Conservation (phyloP, 2,113 vertebrate genomes). For the Nyctibius bracteatus region DNA sequence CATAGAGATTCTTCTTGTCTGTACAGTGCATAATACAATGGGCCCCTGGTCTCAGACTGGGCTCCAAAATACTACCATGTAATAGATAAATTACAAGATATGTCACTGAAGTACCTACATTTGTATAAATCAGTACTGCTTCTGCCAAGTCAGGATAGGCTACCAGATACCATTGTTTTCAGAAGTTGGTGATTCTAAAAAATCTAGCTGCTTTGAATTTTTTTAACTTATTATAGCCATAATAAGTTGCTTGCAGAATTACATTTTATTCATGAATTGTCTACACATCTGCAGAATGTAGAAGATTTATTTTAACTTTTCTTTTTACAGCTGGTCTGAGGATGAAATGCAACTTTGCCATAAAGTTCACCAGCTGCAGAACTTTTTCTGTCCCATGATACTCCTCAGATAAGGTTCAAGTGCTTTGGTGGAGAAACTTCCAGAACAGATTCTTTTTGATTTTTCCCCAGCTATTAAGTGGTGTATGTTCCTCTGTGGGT, state of each 20-base stretch:
- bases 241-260: not conserved
- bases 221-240: not conserved
- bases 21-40: not conserved
- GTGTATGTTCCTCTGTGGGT: not conserved
- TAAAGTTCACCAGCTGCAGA: slow-evolving; percentile 13
- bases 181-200: not conserved
- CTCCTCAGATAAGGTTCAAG: not conserved
- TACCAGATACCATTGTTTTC: accelerated
- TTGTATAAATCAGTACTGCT: not conserved
- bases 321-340: slow-evolving; percentile 16
- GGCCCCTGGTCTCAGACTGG: not conserved
- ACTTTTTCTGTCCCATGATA: not conserved
- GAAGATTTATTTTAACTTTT: not conserved
- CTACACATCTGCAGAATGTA: not conserved
- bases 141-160: not conserved
- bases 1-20: not conserved
- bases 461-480: not conserved
- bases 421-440: not conserved
- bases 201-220: not conserved
- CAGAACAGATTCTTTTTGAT: not conserved
- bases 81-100: not conserved
- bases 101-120: not conserved
- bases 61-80: not conserved
- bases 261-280: not conserved
- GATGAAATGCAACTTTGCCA: not conserved